Evolutionary conservation across 2,797 vertebrate genomes (phyloP), one percentile per base, ranked within the genome.

Genomic region (Betta splendens): DNA sequence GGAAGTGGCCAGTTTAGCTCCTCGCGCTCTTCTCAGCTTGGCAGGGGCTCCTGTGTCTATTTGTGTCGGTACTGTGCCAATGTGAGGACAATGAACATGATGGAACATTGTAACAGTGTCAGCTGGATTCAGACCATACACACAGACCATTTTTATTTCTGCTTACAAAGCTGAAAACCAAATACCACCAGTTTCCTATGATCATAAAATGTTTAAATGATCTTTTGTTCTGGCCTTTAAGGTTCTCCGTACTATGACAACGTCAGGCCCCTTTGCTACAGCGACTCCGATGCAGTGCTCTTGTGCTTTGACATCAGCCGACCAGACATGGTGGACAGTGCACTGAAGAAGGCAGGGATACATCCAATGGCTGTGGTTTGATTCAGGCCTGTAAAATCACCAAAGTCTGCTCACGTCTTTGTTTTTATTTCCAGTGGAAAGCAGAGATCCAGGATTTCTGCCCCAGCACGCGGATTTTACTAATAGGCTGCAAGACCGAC

Each of bases 161-260:
- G n/a, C n/a, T n/a, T n/a, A n/a, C n/a, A n/a, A n/a, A n/a, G n/a
- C n/a, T n/a, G n/a, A n/a, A n/a, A n/a, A n/a, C n/a, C n/a, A n/a
- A n/a, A n/a, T n/a, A n/a, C n/a, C n/a, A n/a, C n/a, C 20, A 23
- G 10, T 11, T 31, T 45, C 23, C 6, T 21, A 10, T 23, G 3
- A 17, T 50, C 3, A 31, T 18, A 17, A 20, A 36, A 17, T 12
- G 1, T 13, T 37, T 32, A 47, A n/a, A 20, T 49, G 9, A n/a
- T n/a, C 42, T 9, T 52, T 15, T 71, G 13, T 54, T 10, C n/a
- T 20, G 17, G 45, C 23, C 2, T 5, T 26, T 15, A 53, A 98
- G 96, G 96, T 16, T 98, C 97, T 53, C 96, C 96, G 0, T 98
- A 98, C 86, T 98, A 98, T 0, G 95, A 98, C 88, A 98, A 98